A percentile compares a stretch with the other conserved stretches of the same genome.
Conservation (phyloP, 1,140 invertebrate species). For the Drosophila melanogaster region DNA sequence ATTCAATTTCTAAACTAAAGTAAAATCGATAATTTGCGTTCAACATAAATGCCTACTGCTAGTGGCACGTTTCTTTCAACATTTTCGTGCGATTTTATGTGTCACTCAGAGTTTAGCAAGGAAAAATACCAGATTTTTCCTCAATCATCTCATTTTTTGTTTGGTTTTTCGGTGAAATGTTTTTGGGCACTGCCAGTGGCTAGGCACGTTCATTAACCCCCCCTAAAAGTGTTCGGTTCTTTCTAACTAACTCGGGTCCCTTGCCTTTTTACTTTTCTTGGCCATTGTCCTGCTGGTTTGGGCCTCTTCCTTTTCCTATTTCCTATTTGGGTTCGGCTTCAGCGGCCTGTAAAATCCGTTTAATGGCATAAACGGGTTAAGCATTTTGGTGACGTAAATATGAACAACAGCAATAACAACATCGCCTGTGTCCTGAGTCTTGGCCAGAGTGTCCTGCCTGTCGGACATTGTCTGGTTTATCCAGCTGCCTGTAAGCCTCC, state of each 20-base stretch:
- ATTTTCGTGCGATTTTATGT: not conserved
- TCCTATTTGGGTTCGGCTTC: conserved; percentile 28
- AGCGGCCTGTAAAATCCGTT: conserved; percentile 57
- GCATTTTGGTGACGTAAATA: conserved; percentile 61
- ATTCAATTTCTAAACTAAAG: conserved; percentile 2
- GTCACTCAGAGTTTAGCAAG: not conserved
- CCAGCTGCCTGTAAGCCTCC: conserved; percentile 23
- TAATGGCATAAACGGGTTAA: conserved; percentile 64
- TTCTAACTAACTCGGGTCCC: conserved; percentile 2
- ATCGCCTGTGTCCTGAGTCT: not conserved
- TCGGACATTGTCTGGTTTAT: conserved; percentile 44
- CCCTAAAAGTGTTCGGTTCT: not conserved
- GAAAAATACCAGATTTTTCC: not conserved
- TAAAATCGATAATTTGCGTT: conserved; percentile 4
- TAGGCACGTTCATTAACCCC: conserved; percentile 55
- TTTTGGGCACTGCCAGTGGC: conserved; percentile 24
- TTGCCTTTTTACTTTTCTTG: not conserved
- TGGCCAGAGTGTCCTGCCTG: conserved; percentile 6
- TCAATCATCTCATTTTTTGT: not conserved
- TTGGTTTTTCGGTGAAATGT: conserved; percentile 6
- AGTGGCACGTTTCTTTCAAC: not conserved
- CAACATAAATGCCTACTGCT: not conserved
- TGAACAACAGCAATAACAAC: conserved; percentile 35
- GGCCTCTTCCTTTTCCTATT: conserved; percentile 30
- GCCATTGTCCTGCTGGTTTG: conserved; percentile 1